Evolutionary conservation across 2,888 invertebrate species (phyloP), one percentile per base, ranked within the genome.

Genomic region (Ectropis crepuscularia): DNA sequence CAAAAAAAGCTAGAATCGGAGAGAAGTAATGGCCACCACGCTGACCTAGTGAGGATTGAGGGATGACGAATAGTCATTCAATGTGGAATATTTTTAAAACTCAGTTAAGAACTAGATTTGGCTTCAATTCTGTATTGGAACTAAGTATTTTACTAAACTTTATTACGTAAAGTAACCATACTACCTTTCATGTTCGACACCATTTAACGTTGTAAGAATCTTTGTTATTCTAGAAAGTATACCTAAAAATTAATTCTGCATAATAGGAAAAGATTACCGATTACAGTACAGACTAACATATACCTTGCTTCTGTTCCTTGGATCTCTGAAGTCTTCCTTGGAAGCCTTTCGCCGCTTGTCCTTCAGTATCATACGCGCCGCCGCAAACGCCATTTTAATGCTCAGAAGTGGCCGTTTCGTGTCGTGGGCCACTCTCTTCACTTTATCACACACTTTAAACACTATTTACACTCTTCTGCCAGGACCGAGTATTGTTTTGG

Each of bases 291-390:
- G 37, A 51, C 53, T 61, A 61, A 62, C 49, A 53, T 55, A 73
- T 96, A 96, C 96, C 96, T 96, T 96, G 95, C 96, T 96, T 83
- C 96, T 94, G 81, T 95, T 96, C 81, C 96, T 94, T 83, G 96
- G 88, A 62, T 94, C 93, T 63, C 95, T 93, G 89, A 95, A 96
- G 86, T 96, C 96, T 83, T 96, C 96, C 82, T 96, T 96, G 58
- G 96, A 96, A 54, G 96, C 93, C 94, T 96, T 96, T 81, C 96
- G 93, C 76, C 96, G 88, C 83, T 96, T 96, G 88, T 96, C 96
- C 91, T 96, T 96, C 74, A 96, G 92, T 79, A 96, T 96, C 96
- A 96, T 96, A 59, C 96, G 94, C 58, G 96, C 96, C 49, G 96
- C 96, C 51, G 96, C 96, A 85, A 96, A 96, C 86, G 96, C 96